Base-by-base conservation (phyloP, 1,140 invertebrate genomes). In the Mylabris phalerata region DNA sequence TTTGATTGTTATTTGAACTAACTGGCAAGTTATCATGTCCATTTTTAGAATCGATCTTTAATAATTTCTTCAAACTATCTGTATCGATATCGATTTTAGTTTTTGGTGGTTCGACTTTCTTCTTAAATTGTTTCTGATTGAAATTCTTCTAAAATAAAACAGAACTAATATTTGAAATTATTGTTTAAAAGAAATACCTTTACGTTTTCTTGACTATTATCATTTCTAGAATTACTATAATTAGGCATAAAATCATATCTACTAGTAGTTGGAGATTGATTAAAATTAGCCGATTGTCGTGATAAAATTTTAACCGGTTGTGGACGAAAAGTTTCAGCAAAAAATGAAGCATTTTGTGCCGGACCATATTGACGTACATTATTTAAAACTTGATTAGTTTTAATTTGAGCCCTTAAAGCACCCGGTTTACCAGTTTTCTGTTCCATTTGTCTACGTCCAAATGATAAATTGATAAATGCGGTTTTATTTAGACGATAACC, bases 391-490 rank as follows among this genome's bases (percentile, higher is more conserved):
- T 32, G 32, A 32, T 32, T 32, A 0, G 4, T 32, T 38, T 43
- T 42, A 11, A 46, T 46, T 45, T 19, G 11, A 44, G 47, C 39
- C 19, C 26, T 11, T 48, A 55, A 48, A 9, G 19, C 40, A 70
- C 68, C 67, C 57, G 64, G 50, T 50, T 69, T 67, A 47, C 61
- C 65, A 41, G 62, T 61, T 62, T 73, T 73, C 64, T 77, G 66
- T 64, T 79, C 68, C 67, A 78, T 67, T 62, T 73, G 43, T 69
- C 74, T 64, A 57, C 76, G 44, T 43, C 81, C 77, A 72, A 80
- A 74, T 9, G 78, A 79, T 9, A 86, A 71, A 66, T 88, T 87
- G 26, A 88, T 79, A 41, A 88, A 76, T 26, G 82, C 76, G 44
- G 73, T 72, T 0, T 71, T 58, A 0, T 79, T 72, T 38, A 86